Conservation (phyloP, 2,113 vertebrate genomes). For the human (Homo sapiens) region DNA sequence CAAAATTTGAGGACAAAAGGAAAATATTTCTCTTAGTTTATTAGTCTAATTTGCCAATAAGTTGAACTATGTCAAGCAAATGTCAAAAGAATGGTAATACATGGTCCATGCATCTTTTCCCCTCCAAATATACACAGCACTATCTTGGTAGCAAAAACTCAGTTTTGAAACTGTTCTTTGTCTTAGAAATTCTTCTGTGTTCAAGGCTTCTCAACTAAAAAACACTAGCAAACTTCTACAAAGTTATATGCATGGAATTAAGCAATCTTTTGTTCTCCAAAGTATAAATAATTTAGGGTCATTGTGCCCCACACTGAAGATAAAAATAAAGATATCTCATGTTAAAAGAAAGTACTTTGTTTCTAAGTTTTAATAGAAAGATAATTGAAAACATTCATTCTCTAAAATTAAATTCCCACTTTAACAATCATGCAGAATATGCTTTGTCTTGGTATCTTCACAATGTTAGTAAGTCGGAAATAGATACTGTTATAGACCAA, state of each 20-base stretch:
- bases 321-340: slow-evolving; percentile 41
- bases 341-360: slow-evolving; percentile 50
- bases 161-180: not conserved
- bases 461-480: not conserved
- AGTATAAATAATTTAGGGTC: slow-evolving; percentile 61
- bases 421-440: not conserved
- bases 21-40: not conserved
- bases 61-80: slow-evolving; percentile 8
- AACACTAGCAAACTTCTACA: slow-evolving; percentile 39
- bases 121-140: not conserved
- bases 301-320: slow-evolving; percentile 47
- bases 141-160: not conserved
- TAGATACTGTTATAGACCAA: not conserved
- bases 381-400: not conserved
- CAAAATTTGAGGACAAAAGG: not conserved
- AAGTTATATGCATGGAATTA: not conserved
- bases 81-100: not conserved
- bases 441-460: not conserved
- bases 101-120: not conserved
- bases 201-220: not conserved
- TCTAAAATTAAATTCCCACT: slow-evolving; percentile 47
- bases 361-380: slow-evolving; percentile 52
- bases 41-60: slow-evolving; percentile 13
- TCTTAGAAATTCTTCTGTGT: not conserved
- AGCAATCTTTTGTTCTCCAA: slow-evolving; percentile 65